phyloP scores from a whole-genome alignment of 2,888 invertebrate genomes.

The Ennomos erosarius region DNA sequence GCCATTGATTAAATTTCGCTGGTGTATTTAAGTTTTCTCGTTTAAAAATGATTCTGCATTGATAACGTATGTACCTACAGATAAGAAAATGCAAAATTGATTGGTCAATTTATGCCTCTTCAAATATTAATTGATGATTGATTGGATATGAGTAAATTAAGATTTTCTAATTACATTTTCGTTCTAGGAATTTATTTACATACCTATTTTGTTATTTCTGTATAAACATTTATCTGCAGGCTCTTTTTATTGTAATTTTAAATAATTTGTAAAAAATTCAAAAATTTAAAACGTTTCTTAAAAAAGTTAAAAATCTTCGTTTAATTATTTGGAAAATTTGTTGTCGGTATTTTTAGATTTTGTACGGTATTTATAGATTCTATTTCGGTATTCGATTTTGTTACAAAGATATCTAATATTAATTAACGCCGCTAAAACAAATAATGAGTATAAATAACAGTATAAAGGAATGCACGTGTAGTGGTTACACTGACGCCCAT shows the following conservation, averaged over 20 bases:
- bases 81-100: slow-evolving; percentile 12
- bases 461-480: too few relatives aligned
- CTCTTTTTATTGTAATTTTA: slow-evolving; percentile 1
- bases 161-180: background rate
- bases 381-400: too few relatives aligned
- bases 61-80: slow-evolving; percentile 3
- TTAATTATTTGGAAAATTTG: too few relatives aligned
- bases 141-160: slow-evolving; percentile 1
- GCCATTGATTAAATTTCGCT: slow-evolving; percentile 11
- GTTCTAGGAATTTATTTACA: background rate
- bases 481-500: too few relatives aligned
- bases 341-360: too few relatives aligned
- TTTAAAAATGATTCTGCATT: slow-evolving; percentile 7
- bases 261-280: too few relatives aligned
- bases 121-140: background rate
- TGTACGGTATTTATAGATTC: too few relatives aligned
- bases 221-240: background rate
- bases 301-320: too few relatives aligned
- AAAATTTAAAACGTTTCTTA: too few relatives aligned
- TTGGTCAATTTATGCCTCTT: background rate
- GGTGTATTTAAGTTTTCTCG: slow-evolving; percentile 3
- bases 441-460: too few relatives aligned
- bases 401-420: too few relatives aligned
- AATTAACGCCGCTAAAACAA: too few relatives aligned
- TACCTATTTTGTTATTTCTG: background rate